Evolutionary conservation across 2,888 invertebrate genomes (phyloP).

Genomic region (Cryptophagus acutangulus): DNA sequence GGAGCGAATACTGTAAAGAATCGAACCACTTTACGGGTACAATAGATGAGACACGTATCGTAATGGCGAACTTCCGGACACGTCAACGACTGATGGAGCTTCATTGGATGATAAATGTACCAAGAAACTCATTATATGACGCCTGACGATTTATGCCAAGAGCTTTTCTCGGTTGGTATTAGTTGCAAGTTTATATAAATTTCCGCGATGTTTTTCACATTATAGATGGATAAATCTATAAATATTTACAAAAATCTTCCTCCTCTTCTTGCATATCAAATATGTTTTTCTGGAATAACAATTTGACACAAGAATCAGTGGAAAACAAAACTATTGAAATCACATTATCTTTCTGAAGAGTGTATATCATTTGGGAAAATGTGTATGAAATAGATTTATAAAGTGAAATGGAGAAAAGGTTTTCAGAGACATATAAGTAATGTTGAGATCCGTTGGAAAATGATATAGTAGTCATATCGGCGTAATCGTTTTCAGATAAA

Average conservation of each 20-base stretch:
- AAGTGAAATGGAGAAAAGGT: conserved; percentile 7
- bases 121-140: conserved; percentile 40
- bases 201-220: no score
- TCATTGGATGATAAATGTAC: conserved; percentile 46
- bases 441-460: conserved; percentile 9
- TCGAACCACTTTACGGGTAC: conserved; percentile 27
- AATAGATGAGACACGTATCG: conserved; percentile 43
- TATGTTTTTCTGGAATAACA: conserved; percentile 1
- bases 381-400: conserved; percentile 9
- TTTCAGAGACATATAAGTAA: conserved; percentile 7
- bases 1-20: conserved; percentile 4
- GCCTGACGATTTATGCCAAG: no score
- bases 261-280: no score
- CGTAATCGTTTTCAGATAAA: conserved; percentile 13
- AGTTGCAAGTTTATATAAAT: no score
- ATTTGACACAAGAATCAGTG: no score
- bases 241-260: no score
- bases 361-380: conserved; percentile 6
- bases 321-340: conserved; percentile 8
- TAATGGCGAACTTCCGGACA: conserved; percentile 46
- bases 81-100: conserved; percentile 42
- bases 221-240: no score
- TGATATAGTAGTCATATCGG: conserved; percentile 11
- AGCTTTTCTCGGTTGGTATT: no score
- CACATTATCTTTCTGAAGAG: conserved; percentile 5